Evolutionary conservation across 2,888 invertebrate genomes (phyloP).

Genomic region (Acanthosepion lycidas): DNA sequence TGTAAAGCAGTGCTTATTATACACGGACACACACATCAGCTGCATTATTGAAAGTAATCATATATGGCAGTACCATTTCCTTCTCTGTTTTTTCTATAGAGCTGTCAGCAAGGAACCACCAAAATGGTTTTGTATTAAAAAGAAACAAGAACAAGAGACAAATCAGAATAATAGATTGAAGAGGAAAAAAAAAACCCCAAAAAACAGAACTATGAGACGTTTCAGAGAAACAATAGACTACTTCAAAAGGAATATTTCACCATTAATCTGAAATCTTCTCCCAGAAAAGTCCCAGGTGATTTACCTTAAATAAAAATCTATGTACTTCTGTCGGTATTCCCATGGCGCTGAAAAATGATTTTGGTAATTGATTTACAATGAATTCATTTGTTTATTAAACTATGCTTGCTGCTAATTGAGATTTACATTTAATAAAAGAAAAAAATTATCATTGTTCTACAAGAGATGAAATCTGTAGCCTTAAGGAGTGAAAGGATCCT

Average conservation of each 20-base stretch:
- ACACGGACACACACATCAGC: neutral
- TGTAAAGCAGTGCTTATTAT: neutral
- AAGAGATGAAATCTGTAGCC: neutral
- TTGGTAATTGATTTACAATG: neutral
- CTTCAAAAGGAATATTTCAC: slow-evolving; percentile 8
- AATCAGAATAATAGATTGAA: neutral
- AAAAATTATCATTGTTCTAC: neutral
- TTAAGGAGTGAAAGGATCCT: neutral
- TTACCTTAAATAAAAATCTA: neutral
- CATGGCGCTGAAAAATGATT: neutral
- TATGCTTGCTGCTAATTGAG: neutral
- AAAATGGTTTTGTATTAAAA: neutral
- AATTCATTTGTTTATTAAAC: slow-evolving; percentile 4
- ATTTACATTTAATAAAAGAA: neutral
- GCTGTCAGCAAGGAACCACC: slow-evolving; percentile 17
- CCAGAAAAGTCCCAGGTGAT: neutral
- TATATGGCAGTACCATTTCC: neutral
- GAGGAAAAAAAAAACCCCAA: neutral
- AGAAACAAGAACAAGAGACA: neutral
- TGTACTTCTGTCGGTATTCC: neutral
- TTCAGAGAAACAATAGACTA: neutral
- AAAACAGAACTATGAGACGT: neutral
- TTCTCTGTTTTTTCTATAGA: neutral
- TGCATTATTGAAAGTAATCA: neutral
- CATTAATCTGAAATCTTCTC: neutral